Evolutionary conservation across 1,140 invertebrate genomes (phyloP).

Genomic region (Idris sp.): DNA sequence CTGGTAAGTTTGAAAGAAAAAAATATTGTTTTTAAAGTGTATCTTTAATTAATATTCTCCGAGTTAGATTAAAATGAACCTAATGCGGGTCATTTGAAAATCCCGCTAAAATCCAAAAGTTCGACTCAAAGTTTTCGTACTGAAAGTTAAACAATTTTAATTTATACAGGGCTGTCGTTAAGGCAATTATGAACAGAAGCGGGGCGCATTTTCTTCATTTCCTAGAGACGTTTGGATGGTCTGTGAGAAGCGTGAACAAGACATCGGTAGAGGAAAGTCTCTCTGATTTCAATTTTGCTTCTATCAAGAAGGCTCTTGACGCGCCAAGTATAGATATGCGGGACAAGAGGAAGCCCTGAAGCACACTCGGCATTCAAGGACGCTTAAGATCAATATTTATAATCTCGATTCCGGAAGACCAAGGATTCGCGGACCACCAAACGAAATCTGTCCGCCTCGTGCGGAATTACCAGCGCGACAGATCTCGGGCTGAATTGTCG

Average conservation of each 20-base stretch:
- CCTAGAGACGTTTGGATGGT: slow-evolving; percentile 60
- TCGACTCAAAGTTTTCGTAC: slow-evolving; percentile 3
- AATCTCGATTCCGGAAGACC: slow-evolving; percentile 75
- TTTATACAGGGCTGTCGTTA: slow-evolving; percentile 42
- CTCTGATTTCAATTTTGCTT: slow-evolving; percentile 76
- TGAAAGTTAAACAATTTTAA: slow-evolving; percentile 28
- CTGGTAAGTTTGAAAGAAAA: too few relatives aligned
- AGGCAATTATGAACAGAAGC: slow-evolving; percentile 48
- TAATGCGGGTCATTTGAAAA: slow-evolving; percentile 1
- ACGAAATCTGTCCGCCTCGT: slow-evolving; percentile 60
- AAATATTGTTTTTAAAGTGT: too few relatives aligned
- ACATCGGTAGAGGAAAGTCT: slow-evolving; percentile 52
- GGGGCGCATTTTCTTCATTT: slow-evolving; percentile 68
- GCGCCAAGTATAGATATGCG: slow-evolving; percentile 72
- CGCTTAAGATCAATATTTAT: slow-evolving; percentile 77
- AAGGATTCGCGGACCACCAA: slow-evolving; percentile 65
- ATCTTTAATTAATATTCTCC: too few relatives aligned
- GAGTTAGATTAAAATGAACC: background rate
- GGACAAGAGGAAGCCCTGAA: slow-evolving; percentile 71
- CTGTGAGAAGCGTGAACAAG: slow-evolving; percentile 43
- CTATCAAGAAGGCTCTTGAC: slow-evolving; percentile 72
- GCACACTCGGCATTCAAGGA: slow-evolving; percentile 73
- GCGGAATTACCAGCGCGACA: slow-evolving; percentile 43
- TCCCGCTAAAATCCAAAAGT: background rate
- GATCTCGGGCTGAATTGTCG: slow-evolving; percentile 39